Percentiles rank a stretch among this genome's conserved stretches.
Evolutionary conservation across 2,113 vertebrate species (phyloP).

Genomic region (cat (Felis catus)): DNA sequence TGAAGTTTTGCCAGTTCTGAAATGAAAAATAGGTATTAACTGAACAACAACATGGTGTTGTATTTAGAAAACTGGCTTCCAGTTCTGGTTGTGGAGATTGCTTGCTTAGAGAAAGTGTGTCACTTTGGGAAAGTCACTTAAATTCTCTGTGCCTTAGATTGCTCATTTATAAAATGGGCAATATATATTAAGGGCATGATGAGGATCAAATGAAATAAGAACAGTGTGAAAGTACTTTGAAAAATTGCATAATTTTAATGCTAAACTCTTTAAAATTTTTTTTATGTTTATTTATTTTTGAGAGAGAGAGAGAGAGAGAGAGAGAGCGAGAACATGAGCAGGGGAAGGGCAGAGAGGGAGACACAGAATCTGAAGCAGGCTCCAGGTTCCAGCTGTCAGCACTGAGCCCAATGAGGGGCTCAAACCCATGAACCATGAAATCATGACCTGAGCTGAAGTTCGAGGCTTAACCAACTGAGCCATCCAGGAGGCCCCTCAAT

Average conservation of each 20-base stretch:
- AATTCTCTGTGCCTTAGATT: background rate
- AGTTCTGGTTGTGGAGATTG: background rate
- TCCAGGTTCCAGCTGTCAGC: too few relatives aligned
- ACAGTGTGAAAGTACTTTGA: background rate
- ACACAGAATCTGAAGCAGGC: too few relatives aligned
- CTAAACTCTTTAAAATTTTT: background rate
- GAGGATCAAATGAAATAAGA: background rate
- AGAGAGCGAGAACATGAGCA: too few relatives aligned
- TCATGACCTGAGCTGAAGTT: too few relatives aligned
- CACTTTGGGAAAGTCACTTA: background rate
- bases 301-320: too few relatives aligned
- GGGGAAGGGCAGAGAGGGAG: too few relatives aligned
- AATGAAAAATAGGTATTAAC: background rate
- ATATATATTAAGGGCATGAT: background rate
- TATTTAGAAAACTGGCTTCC: slow-evolving; percentile 25
- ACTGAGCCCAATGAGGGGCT: too few relatives aligned
- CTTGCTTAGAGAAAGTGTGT: background rate
- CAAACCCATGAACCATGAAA: too few relatives aligned
- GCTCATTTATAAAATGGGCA: background rate
- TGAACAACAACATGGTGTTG: background rate
- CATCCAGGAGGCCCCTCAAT: background rate
- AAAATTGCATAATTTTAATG: background rate
- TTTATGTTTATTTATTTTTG: too few relatives aligned
- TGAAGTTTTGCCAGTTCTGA: background rate
- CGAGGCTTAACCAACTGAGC: too few relatives aligned